Percentiles rank a stretch among this genome's conserved stretches.
These are phyloP conservation scores for Drosophila pseudoananassae DNA, from an alignment of 1,140 invertebrate genomes.

Conservation along the genomic window DNA sequence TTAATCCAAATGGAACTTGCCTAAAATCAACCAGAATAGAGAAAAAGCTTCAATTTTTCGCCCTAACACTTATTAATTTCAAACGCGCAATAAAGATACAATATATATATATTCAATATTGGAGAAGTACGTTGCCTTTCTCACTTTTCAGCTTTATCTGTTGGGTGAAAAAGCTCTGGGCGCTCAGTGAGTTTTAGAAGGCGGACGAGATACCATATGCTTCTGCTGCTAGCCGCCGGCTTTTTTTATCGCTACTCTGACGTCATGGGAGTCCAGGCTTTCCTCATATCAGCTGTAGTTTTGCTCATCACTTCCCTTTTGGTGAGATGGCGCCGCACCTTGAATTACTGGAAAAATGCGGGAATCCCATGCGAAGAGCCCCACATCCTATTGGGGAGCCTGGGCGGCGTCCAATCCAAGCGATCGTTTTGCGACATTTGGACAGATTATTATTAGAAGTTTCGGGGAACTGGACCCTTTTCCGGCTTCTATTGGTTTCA, in stretches of 20 bases:
- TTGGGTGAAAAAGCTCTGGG: not conserved
- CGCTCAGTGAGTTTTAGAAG: not conserved
- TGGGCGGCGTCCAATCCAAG: slow-evolving; percentile 45
- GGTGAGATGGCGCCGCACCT: slow-evolving; percentile 19
- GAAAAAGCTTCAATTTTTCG: not conserved
- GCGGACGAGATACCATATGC: not conserved
- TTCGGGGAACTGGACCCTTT: slow-evolving; percentile 69
- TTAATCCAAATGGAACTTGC: too few species aligned
- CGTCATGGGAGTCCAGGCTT: not conserved
- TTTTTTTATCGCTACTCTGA: slow-evolving; percentile 1
- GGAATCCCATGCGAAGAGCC: slow-evolving; percentile 84
- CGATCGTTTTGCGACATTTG: slow-evolving; percentile 51
- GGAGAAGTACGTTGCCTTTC: not conserved
- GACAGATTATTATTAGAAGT: slow-evolving; percentile 72
- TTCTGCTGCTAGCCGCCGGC: not conserved
- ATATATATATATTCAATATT: not conserved
- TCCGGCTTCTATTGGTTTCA: slow-evolving; percentile 83
- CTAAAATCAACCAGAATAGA: not conserved
- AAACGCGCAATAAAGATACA: not conserved
- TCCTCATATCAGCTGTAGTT: slow-evolving; percentile 23
- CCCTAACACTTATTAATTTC: not conserved
- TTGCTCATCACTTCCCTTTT: slow-evolving; percentile 37
- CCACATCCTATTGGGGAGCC: slow-evolving; percentile 71
- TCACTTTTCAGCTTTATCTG: not conserved
- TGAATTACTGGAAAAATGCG: slow-evolving; percentile 80